Percentiles rank a stretch among this genome's conserved stretches.
Conservation (phyloP, 2,888 invertebrate species). For the Artemia sinica region DNA sequence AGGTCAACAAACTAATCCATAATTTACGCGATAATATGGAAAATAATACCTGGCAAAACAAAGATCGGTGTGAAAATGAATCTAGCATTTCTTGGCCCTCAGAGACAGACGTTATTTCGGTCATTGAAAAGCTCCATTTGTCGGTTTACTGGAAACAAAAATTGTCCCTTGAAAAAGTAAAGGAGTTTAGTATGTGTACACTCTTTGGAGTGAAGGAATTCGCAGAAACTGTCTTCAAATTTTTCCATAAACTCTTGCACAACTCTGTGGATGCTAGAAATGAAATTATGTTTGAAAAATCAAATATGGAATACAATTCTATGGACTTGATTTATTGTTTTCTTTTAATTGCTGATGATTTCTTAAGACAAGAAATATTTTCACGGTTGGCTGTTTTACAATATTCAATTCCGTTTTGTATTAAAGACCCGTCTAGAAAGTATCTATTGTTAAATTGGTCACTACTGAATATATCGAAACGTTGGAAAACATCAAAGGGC, state of each 20-base stretch:
- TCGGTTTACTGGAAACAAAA: no score
- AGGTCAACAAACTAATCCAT: no score
- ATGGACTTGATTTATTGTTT: neutral
- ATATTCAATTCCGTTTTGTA: neutral
- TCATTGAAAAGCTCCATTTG: no score
- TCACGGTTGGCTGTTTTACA: neutral
- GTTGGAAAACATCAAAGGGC: neutral
- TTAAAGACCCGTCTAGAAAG: neutral
- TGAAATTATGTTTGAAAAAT: neutral
- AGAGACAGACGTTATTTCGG: no score
- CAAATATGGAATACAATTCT: neutral
- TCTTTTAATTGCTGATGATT: neutral
- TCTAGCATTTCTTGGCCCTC: no score
- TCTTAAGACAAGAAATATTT: neutral
- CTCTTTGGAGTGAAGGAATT: no score
- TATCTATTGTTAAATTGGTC: neutral
- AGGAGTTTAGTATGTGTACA: no score
- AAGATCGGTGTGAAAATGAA: no score
- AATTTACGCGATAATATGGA: no score
- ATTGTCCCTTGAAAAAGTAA: no score
- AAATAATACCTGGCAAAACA: no score
- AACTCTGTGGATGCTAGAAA: neutral
- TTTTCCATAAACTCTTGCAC: conserved; percentile 2
- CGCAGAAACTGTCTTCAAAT: neutral
- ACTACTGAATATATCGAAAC: neutral